These are phyloP conservation scores for Microplitis demolitor DNA, from an alignment of 1,140 invertebrate species.

Conservation along the genomic window DNA sequence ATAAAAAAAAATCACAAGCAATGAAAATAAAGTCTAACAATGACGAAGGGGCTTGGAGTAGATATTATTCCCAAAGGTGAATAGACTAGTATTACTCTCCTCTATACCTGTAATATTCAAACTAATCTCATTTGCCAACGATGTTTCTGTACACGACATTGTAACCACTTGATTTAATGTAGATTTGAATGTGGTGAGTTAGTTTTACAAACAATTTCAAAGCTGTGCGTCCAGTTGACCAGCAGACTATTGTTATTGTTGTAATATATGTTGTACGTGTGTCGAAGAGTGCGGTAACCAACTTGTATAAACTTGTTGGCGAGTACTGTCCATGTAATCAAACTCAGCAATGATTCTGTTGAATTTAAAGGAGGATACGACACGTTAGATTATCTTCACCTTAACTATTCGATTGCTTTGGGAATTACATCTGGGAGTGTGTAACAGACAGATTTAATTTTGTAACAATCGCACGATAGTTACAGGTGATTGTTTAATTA, in stretches of 20 bases:
- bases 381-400: background rate
- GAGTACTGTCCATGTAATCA: background rate
- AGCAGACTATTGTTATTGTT: background rate
- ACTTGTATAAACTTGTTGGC: background rate
- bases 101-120: background rate
- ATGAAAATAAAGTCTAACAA: background rate
- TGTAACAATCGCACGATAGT: no score
- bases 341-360: background rate
- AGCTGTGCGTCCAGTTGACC: background rate
- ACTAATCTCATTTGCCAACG: conserved; percentile 14
- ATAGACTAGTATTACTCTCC: background rate
- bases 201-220: background rate
- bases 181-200: background rate
- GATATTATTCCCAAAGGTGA: background rate
- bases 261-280: background rate
- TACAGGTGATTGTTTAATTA: no score
- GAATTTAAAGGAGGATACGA: background rate
- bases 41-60: background rate
- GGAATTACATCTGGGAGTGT: no score
- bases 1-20: background rate
- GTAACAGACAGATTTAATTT: no score
- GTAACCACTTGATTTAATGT: background rate
- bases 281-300: background rate
- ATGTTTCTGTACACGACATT: background rate
- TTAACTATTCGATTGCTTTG: no score